phyloP scores from a whole-genome alignment of 53 echinoderm and acorn worm species.

The Astropecten irregularis region DNA sequence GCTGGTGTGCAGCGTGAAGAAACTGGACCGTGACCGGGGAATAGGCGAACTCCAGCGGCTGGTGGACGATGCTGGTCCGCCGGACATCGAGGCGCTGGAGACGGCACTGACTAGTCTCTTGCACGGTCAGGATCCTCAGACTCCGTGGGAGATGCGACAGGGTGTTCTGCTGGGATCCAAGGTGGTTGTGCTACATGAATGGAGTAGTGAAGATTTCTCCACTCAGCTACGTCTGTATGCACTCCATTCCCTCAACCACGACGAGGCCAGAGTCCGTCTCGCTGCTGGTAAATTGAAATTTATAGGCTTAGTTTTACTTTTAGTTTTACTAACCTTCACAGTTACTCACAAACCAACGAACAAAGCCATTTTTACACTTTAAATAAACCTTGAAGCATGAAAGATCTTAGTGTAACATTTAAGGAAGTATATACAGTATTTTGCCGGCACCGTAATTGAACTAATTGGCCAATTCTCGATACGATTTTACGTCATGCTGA shows the following conservation, averaged over 20 bases:
- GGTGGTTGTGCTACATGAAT: conserved; percentile 55
- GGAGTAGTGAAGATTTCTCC: conserved; percentile 57
- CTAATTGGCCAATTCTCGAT: too few species aligned
- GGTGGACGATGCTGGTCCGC: conserved; percentile 36
- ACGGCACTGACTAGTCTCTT: conserved; percentile 61
- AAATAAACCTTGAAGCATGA: too few species aligned
- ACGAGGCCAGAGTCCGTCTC: conserved; percentile 84
- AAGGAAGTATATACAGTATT: too few species aligned
- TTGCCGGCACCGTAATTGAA: too few species aligned
- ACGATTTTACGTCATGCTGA: too few species aligned
- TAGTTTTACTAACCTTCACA: too few species aligned
- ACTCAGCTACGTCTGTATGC: conserved; percentile 60
- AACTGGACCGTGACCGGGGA: conserved; percentile 91
- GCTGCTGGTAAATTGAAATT: conserved; percentile 75
- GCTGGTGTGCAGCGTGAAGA: conserved; percentile 52
- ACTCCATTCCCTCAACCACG: conserved; percentile 68
- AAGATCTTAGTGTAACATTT: too few species aligned
- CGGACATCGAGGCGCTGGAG: conserved; percentile 65
- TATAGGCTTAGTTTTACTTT: background rate
- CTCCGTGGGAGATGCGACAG: conserved; percentile 89
- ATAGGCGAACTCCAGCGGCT: conserved; percentile 63
- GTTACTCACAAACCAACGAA: too few species aligned
- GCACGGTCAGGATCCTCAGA: conserved; percentile 58
- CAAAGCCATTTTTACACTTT: too few species aligned
- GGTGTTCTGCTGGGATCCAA: conserved; percentile 85